phyloP scores from a whole-genome alignment of 2,888 invertebrate genomes.

The Trisateles emortualis region DNA sequence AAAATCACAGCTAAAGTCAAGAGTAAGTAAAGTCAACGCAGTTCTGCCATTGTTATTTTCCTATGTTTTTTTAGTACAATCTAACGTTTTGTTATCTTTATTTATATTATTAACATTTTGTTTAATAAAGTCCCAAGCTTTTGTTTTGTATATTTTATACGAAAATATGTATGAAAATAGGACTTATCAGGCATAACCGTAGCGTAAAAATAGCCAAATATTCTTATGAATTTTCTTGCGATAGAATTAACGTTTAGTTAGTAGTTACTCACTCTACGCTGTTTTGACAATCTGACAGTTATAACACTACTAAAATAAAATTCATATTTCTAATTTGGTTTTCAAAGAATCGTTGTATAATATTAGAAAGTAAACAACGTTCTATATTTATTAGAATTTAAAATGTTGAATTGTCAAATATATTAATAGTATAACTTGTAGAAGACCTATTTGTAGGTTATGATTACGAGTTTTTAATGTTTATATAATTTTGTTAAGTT shows the following conservation, averaged over 20 bases:
- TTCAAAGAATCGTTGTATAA: too few relatives aligned
- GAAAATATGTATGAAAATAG: too few relatives aligned
- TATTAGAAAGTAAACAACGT: neutral
- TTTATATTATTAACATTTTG: neutral
- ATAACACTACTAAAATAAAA: slow-evolving; percentile 4
- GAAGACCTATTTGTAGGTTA: slow-evolving; percentile 23
- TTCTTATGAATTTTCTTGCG: too few relatives aligned
- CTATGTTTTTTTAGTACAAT: slow-evolving; percentile 11
- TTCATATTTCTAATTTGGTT: too few relatives aligned
- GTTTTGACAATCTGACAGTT: slow-evolving; percentile 1
- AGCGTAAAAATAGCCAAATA: too few relatives aligned
- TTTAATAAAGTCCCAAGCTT: too few relatives aligned
- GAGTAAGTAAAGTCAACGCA: slow-evolving; percentile 1
- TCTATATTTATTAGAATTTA: slow-evolving; percentile 4
- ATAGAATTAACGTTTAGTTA: slow-evolving; percentile 23
- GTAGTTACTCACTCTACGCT: too few relatives aligned
- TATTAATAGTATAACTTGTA: slow-evolving; percentile 18
- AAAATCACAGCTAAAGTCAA: neutral
- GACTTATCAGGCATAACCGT: too few relatives aligned
- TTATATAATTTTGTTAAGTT: slow-evolving; percentile 8
- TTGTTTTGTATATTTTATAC: too few relatives aligned
- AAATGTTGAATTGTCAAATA: too few relatives aligned
- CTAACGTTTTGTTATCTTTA: slow-evolving; percentile 27
- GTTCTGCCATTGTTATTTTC: slow-evolving; percentile 36
- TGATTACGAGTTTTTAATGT: slow-evolving; percentile 19